Percentiles rank a stretch among this genome's conserved stretches.
phyloP scores from a whole-genome alignment of 1,140 invertebrate genomes.

The Drosophila pallidifrons region DNA sequence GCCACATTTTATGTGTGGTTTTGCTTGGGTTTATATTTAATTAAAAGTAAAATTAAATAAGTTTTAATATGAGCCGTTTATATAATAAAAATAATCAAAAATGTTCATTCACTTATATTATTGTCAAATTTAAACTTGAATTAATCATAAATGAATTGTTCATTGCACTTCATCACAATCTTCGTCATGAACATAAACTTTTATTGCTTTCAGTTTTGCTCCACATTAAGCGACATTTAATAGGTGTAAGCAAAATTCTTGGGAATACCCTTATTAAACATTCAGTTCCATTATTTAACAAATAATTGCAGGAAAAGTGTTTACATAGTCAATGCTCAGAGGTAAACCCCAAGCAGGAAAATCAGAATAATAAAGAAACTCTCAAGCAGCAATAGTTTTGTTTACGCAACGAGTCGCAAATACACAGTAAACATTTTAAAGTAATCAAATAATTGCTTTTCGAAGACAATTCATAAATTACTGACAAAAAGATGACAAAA shows the following conservation, averaged over 20 bases:
- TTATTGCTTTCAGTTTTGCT: neutral
- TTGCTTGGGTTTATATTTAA: too few species aligned
- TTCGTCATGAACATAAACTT: neutral
- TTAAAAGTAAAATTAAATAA: too few species aligned
- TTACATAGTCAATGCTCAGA: neutral
- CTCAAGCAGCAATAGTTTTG: neutral
- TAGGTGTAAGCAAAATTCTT: neutral
- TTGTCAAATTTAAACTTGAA: neutral
- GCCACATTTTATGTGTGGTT: too few species aligned
- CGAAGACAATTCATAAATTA: too few species aligned
- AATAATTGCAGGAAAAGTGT: neutral
- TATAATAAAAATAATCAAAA: neutral
- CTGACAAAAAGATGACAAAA: too few species aligned
- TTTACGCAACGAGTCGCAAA: neutral
- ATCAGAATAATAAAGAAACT: conserved; percentile 7
- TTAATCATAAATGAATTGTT: neutral
- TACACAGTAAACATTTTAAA: neutral
- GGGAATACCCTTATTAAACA: conserved; percentile 12
- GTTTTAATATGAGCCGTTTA: too few species aligned
- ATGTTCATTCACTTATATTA: neutral
- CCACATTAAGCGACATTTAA: too few species aligned
- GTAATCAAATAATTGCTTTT: too few species aligned
- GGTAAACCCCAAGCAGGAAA: conserved; percentile 2
- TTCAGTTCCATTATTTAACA: neutral
- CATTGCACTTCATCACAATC: neutral